phyloP scores from a whole-genome alignment of 1,140 invertebrate species.

The Coptotermes formosanus region DNA sequence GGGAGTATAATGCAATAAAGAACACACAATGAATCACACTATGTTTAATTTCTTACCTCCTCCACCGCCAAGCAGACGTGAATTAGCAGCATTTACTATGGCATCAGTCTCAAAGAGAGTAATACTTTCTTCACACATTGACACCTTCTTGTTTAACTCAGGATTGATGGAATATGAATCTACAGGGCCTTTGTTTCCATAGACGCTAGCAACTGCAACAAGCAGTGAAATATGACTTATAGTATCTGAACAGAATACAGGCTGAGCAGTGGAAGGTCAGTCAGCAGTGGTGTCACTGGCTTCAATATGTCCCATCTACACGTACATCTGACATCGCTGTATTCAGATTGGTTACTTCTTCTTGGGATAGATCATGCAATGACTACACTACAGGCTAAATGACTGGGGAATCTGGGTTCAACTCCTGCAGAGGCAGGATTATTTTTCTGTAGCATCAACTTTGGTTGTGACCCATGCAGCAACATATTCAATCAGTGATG shows the following conservation, averaged over 20 bases:
- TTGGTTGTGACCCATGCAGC: no score
- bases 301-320: no score
- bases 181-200: neutral
- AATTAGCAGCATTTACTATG: conserved; percentile 92
- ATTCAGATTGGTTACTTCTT: no score
- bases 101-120: conserved; percentile 83
- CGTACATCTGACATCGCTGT: no score
- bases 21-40: neutral
- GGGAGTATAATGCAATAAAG: no score
- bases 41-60: conserved; percentile 54
- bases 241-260: neutral
- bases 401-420: no score
- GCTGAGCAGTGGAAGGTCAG: neutral
- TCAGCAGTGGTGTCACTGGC: no score
- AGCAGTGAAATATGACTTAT: neutral
- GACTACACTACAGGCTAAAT: no score
- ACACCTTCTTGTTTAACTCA: conserved; percentile 60
- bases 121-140: conserved; percentile 79
- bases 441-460: no score
- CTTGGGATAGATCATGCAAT: no score
- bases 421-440: no score
- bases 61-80: conserved; percentile 72
- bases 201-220: neutral
- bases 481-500: no score
- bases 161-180: conserved; percentile 41